phyloP scores from a whole-genome alignment of 2,888 invertebrate species.

The Ochlodes sylvanus region DNA sequence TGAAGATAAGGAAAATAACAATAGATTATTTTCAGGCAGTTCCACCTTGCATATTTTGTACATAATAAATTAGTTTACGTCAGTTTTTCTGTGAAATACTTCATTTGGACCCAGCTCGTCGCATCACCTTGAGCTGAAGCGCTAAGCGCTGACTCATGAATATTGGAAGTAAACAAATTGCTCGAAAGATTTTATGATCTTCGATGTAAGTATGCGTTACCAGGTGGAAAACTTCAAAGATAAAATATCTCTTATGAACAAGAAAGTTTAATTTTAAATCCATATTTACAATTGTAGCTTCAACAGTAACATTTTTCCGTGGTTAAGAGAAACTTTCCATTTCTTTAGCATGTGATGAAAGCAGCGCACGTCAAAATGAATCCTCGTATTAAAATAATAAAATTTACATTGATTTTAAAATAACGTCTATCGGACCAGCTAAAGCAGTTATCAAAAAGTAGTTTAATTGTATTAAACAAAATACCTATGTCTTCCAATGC shows the following conservation, averaged over 20 bases:
- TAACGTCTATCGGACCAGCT: too few relatives aligned
- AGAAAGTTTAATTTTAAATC: conserved; percentile 21
- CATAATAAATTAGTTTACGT: conserved; percentile 24
- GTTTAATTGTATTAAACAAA: too few relatives aligned
- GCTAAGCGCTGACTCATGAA: conserved; percentile 48
- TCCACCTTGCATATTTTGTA: conserved; percentile 11
- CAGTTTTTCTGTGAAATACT: conserved; percentile 10
- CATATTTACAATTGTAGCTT: conserved; percentile 5
- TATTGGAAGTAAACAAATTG: conserved; percentile 56
- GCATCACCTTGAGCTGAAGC: conserved; percentile 30
- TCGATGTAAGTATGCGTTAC: conserved; percentile 38
- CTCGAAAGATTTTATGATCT: conserved; percentile 51
- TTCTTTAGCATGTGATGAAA: too few relatives aligned
- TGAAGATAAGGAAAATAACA: conserved; percentile 8
- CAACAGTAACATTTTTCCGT: background rate
- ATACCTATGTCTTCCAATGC: too few relatives aligned
- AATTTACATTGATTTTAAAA: too few relatives aligned
- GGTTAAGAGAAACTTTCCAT: too few relatives aligned
- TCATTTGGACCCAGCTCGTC: conserved; percentile 15
- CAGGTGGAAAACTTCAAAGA: conserved; percentile 45
- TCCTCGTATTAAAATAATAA: too few relatives aligned
- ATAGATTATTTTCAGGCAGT: conserved; percentile 10
- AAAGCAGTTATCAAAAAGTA: too few relatives aligned
- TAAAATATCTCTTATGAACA: conserved; percentile 1
- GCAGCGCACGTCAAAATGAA: too few relatives aligned